These are phyloP conservation scores for Cerastoderma edule DNA, from an alignment of 2,888 invertebrate genomes.

Conservation along the genomic window DNA sequence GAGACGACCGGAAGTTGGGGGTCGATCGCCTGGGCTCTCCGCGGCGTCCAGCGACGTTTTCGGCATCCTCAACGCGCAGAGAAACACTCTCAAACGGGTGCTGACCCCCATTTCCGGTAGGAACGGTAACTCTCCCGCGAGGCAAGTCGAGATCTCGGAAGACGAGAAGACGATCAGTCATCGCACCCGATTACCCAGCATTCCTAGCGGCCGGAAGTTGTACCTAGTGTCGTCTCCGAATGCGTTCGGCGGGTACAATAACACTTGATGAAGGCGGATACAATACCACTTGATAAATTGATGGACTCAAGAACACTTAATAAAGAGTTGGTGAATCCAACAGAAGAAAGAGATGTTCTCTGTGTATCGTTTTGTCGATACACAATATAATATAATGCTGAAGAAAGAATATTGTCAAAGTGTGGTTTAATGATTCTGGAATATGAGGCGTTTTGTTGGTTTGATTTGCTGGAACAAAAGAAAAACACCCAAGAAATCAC, in stretches of 20 bases:
- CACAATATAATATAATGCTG: too few relatives aligned
- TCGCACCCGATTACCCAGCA: conserved; percentile 69
- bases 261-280: conserved; percentile 8
- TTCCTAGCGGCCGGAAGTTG: conserved; percentile 70
- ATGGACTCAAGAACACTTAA: too few relatives aligned
- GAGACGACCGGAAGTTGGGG: conserved; percentile 44
- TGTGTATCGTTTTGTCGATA: too few relatives aligned
- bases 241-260: conserved; percentile 25
- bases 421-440: too few relatives aligned
- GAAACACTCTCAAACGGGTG: conserved; percentile 49
- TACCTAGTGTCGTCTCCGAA: conserved; percentile 57
- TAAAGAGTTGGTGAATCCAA: too few relatives aligned
- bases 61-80: conserved; percentile 37
- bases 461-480: too few relatives aligned
- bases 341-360: too few relatives aligned
- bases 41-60: conserved; percentile 37
- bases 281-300: too few relatives aligned
- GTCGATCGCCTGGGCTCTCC: conserved; percentile 38
- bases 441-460: too few relatives aligned
- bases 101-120: conserved; percentile 62
- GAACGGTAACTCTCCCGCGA: conserved; percentile 36
- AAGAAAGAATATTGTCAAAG: too few relatives aligned
- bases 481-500: too few relatives aligned
- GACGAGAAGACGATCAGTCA: conserved; percentile 44
- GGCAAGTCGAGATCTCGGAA: conserved; percentile 42